A percentile compares a stretch with the other conserved stretches of the same genome.
Conservation (phyloP, 2,797 vertebrate species). For the Nasua narica region DNA sequence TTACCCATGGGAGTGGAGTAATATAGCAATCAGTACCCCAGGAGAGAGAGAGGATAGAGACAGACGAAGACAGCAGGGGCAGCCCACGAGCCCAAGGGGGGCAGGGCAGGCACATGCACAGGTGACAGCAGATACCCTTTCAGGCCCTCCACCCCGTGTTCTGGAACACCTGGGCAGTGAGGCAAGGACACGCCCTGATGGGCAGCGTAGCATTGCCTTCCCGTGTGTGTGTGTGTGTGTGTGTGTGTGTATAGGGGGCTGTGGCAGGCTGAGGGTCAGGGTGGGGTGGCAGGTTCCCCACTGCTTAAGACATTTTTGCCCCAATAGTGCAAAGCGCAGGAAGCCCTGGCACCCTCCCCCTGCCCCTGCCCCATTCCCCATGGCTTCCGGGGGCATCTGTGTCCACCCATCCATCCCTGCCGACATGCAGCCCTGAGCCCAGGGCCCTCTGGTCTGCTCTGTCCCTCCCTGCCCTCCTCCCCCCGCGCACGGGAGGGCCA, state of each 20-base stretch:
- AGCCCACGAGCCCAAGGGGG: constrained; percentile 5
- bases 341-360: constrained; percentile 63
- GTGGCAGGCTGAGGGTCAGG: constrained; percentile 71
- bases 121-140: constrained; percentile 31
- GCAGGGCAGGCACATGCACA: constrained; percentile 44
- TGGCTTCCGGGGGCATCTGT: constrained; percentile 76
- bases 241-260: constrained; percentile 44
- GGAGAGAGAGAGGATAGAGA: constrained; percentile 45
- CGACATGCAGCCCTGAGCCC: constrained; percentile 73
- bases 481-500: neutral
- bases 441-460: constrained; percentile 67
- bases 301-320: constrained; percentile 78
- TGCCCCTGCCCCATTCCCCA: constrained; percentile 69
- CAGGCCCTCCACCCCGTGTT: neutral
- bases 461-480: neutral
- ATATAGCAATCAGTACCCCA: constrained; percentile 50
- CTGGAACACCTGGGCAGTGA: constrained; percentile 26
- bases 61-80: constrained; percentile 32
- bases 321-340: constrained; percentile 76
- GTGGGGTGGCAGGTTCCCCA: constrained; percentile 72
- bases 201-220: constrained; percentile 47
- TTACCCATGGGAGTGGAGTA: constrained; percentile 37
- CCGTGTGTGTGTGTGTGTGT: neutral
- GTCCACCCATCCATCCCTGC: constrained; percentile 79
- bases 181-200: constrained; percentile 1